Conservation (phyloP, 1,140 invertebrate genomes). For the Zaprionus lachaisei region DNA sequence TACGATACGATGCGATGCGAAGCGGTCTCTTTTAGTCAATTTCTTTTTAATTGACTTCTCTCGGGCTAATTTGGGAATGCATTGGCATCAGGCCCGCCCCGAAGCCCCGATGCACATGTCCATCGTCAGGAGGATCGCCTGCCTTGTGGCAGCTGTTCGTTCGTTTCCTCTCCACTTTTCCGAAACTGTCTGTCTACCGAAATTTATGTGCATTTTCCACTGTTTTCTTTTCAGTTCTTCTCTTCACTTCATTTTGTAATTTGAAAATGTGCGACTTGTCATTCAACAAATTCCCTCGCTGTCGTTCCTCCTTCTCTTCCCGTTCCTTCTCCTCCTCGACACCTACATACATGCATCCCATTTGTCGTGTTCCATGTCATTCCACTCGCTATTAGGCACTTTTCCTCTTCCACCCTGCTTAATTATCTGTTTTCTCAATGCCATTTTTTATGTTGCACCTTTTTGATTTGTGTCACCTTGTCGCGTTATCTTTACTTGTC, state of each 20-base stretch:
- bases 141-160: constrained; percentile 56
- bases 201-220: constrained; percentile 72
- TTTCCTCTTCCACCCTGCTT: constrained; percentile 52
- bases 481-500: constrained; percentile 53
- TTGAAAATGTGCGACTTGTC: constrained; percentile 82
- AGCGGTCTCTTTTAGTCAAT: constrained; percentile 41
- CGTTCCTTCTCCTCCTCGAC: neutral
- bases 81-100: constrained; percentile 16
- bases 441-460: constrained; percentile 79
- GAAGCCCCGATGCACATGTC: constrained; percentile 33
- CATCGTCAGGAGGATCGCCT: constrained; percentile 44
- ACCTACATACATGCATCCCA: constrained; percentile 18
- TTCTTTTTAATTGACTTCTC: constrained; percentile 74
- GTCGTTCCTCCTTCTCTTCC: neutral
- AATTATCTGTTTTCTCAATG: constrained; percentile 79
- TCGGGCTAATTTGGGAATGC: constrained; percentile 74
- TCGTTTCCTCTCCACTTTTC: constrained; percentile 49
- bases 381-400: constrained; percentile 64
- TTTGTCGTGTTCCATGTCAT: constrained; percentile 52
- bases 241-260: constrained; percentile 61
- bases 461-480: constrained; percentile 77
- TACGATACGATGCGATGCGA: constrained; percentile 19
- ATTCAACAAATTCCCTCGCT: constrained; percentile 62
- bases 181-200: constrained; percentile 44
- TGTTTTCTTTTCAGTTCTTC: constrained; percentile 64